These are phyloP conservation scores for Eubasilissa splendida DNA, from an alignment of 2,888 invertebrate species.

Conservation along the genomic window DNA sequence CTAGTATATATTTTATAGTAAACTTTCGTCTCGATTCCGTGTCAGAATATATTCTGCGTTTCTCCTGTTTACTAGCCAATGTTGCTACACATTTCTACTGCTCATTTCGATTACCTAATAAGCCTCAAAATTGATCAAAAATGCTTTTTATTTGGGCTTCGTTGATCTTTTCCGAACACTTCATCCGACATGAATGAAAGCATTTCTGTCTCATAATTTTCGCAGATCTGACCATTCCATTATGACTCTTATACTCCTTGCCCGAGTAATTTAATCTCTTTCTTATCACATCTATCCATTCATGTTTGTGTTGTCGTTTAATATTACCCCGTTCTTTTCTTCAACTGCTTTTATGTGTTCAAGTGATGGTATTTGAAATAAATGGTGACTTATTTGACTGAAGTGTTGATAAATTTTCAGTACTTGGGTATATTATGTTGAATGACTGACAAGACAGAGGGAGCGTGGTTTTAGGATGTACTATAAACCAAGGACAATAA, in stretches of 20 bases:
- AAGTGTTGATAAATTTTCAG: neutral
- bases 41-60: slow-evolving; percentile 1
- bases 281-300: slow-evolving; percentile 4
- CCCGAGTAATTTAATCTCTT: neutral
- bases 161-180: slow-evolving; percentile 1
- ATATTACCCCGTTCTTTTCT: neutral
- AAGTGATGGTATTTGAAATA: slow-evolving; percentile 6
- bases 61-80: neutral
- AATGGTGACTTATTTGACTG: slow-evolving; percentile 2
- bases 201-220: neutral
- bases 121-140: neutral
- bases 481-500: slow-evolving; percentile 6
- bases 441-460: too few species aligned
- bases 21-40: neutral
- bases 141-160: neutral
- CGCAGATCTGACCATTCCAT: neutral
- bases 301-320: neutral
- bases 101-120: slow-evolving; percentile 9
- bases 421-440: neutral
- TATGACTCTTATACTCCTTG: slow-evolving; percentile 3
- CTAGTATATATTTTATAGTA: neutral
- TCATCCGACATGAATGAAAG: neutral
- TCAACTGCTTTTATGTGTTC: neutral
- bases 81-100: neutral
- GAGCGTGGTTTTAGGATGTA: neutral